phyloP scores from a whole-genome alignment of 2,888 invertebrate species.

The Caenorhabditis macrosperma region DNA sequence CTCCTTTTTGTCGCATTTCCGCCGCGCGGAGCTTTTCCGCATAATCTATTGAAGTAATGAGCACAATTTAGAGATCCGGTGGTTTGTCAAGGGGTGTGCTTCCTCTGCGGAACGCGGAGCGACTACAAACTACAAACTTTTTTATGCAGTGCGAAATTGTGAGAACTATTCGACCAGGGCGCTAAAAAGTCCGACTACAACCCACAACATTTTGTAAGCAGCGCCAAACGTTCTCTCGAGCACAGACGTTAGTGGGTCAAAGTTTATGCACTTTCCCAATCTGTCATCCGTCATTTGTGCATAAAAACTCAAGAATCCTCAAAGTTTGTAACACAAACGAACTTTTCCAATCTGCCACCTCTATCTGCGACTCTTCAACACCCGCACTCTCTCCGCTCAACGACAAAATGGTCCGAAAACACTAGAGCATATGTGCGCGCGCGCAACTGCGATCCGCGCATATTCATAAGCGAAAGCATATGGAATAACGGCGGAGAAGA shows the following conservation, averaged over 20 bases:
- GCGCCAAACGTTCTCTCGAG: no score
- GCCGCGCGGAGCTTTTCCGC: not conserved
- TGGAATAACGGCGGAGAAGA: constrained; percentile 11
- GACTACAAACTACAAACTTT: no score
- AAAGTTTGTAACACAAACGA: not conserved
- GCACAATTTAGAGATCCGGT: constrained; percentile 18
- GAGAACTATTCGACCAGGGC: not conserved
- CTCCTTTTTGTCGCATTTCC: constrained; percentile 6
- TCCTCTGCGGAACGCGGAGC: not conserved
- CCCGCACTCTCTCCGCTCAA: constrained; percentile 6
- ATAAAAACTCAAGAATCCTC: not conserved
- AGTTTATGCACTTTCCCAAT: not conserved
- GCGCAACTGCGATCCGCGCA: constrained; percentile 19
- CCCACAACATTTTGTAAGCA: not conserved
- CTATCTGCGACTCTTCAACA: not conserved
- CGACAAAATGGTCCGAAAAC: constrained; percentile 7
- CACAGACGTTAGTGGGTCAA: no score
- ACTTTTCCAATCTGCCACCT: constrained; percentile 11
- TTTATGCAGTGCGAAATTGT: no score
- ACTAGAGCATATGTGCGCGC: constrained; percentile 22
- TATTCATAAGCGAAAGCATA: constrained; percentile 52
- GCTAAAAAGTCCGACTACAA: not conserved
- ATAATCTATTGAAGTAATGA: constrained; percentile 36
- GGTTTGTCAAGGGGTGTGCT: not conserved
- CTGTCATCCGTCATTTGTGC: not conserved